A percentile compares a stretch with the other conserved stretches of the same genome.
These are phyloP conservation scores for Drosophila oshimai DNA, from an alignment of 1,140 invertebrate species.

Conservation along the genomic window DNA sequence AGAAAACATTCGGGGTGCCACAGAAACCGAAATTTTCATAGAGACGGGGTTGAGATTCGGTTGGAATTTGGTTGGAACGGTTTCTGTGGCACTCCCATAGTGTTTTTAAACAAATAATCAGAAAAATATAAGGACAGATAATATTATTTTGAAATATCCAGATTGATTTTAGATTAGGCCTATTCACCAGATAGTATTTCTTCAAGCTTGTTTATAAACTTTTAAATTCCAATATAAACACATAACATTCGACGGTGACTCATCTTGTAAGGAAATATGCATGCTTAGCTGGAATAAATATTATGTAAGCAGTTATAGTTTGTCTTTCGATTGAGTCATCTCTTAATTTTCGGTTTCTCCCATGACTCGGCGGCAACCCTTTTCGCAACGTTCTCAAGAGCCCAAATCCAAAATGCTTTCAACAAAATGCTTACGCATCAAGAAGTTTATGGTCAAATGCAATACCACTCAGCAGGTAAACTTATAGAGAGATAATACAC, in stretches of 20 bases:
- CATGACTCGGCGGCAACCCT: constrained; percentile 39
- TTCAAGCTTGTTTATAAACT: too few species aligned
- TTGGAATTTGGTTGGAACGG: too few species aligned
- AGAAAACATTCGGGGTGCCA: too few species aligned
- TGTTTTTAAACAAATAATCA: too few species aligned
- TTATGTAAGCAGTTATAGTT: not conserved
- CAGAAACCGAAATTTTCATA: too few species aligned
- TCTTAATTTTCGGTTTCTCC: not conserved
- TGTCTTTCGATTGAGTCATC: constrained; percentile 4
- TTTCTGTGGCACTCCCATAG: too few species aligned
- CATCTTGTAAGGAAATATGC: not conserved
- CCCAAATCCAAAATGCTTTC: constrained; percentile 21
- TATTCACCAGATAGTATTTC: too few species aligned
- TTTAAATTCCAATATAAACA: too few species aligned
- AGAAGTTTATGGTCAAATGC: constrained; percentile 31
- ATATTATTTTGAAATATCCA: too few species aligned
- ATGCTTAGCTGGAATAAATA: not conserved
- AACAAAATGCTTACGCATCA: constrained; percentile 58
- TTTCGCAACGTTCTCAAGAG: constrained; percentile 3
- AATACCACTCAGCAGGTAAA: constrained; percentile 5
- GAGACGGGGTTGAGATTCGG: too few species aligned
- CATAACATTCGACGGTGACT: not conserved
- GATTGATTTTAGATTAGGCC: too few species aligned
- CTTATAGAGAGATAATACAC: constrained; percentile 20
- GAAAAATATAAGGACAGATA: too few species aligned